These are phyloP conservation scores for Drosophila kanapiae DNA, from an alignment of 1,140 invertebrate species.

Conservation along the genomic window DNA sequence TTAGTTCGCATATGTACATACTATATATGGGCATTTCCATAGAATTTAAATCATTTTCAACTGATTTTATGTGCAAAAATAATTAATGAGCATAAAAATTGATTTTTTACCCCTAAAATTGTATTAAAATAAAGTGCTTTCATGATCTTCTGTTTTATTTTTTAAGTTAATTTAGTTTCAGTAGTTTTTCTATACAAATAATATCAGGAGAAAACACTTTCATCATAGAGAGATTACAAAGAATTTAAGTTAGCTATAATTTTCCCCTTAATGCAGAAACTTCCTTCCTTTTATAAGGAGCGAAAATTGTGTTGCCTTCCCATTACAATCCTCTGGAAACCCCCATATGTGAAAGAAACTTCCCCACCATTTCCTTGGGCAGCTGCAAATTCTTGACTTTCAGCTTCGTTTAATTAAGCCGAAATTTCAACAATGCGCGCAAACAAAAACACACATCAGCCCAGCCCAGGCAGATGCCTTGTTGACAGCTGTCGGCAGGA, in stretches of 20 bases:
- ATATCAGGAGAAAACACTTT: no score
- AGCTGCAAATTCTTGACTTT: slow-evolving; percentile 53
- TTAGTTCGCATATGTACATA: background rate
- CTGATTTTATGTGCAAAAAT: background rate
- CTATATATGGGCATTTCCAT: background rate
- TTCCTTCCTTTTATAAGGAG: no score
- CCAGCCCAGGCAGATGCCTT: slow-evolving; percentile 21
- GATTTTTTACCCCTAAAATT: no score
- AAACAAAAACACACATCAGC: slow-evolving; percentile 29
- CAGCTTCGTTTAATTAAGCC: slow-evolving; percentile 73
- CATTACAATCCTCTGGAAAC: background rate
- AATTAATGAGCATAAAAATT: no score
- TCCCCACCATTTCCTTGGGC: background rate
- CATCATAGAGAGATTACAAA: background rate
- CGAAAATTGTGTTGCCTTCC: background rate
- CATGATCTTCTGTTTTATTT: no score
- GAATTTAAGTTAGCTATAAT: background rate
- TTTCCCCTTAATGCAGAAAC: slow-evolving; percentile 5
- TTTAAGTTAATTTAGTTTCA: no score
- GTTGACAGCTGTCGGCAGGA: slow-evolving; percentile 43
- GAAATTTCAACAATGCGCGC: slow-evolving; percentile 70
- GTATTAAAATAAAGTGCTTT: no score
- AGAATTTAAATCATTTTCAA: background rate
- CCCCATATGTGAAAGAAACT: background rate
- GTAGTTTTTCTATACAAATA: no score